A percentile compares a stretch with the other conserved stretches of the same genome.
phyloP scores from a whole-genome alignment of 2,888 invertebrate genomes.

The Hecatera dysodea region DNA sequence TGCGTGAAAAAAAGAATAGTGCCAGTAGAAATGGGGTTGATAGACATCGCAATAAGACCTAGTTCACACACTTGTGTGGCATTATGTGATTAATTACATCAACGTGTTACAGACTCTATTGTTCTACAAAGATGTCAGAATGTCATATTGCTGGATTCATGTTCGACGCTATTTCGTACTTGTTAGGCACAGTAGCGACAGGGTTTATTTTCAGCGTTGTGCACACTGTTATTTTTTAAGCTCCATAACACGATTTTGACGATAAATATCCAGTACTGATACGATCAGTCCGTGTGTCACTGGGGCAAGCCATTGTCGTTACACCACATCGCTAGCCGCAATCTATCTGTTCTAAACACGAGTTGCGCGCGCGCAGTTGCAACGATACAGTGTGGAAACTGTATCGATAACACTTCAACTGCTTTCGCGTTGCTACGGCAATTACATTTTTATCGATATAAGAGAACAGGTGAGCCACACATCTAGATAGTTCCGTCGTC shows the following conservation, averaged over 20 bases:
- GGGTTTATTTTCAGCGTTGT: background rate
- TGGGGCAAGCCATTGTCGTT: constrained; percentile 69
- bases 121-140: constrained; percentile 58
- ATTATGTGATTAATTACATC: constrained; percentile 60
- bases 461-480: constrained; percentile 61
- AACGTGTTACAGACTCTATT: constrained; percentile 58
- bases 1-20: constrained; percentile 46
- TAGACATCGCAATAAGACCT: constrained; percentile 60
- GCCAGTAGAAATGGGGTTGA: constrained; percentile 52
- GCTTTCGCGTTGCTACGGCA: constrained; percentile 76
- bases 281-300: constrained; percentile 61
- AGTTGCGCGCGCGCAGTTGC: constrained; percentile 72
- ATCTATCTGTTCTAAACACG: constrained; percentile 78
- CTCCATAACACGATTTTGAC: constrained; percentile 4
- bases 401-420: constrained; percentile 78
- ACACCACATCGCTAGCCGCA: constrained; percentile 76
- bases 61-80: constrained; percentile 57
- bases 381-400: constrained; percentile 75
- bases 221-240: constrained; percentile 14
- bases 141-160: constrained; percentile 35
- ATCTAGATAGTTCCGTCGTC: constrained; percentile 68
- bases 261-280: constrained; percentile 32
- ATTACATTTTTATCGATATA: constrained; percentile 69
- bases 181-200: background rate
- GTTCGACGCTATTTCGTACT: constrained; percentile 18